A percentile compares a stretch with the other conserved stretches of the same genome.
phyloP scores from a whole-genome alignment of 2,113 vertebrate genomes.

The Tonatia bakeri region DNA sequence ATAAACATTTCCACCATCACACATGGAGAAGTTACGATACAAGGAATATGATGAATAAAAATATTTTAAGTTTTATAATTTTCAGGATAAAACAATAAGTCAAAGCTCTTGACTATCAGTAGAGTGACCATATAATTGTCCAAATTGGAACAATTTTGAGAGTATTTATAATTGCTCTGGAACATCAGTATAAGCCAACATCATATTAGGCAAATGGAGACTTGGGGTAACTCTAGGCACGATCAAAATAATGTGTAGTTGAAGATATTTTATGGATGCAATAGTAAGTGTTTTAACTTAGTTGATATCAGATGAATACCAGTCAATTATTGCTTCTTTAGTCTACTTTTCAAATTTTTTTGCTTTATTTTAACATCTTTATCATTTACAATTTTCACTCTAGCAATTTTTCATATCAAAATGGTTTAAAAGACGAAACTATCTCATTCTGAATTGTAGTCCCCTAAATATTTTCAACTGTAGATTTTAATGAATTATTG shows the following conservation, averaged over 20 bases:
- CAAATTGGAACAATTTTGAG: neutral
- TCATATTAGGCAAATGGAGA: neutral
- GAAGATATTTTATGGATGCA: neutral
- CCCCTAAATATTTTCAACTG: conserved; percentile 7
- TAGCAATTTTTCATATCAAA: neutral
- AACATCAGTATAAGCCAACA: neutral
- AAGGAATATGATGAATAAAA: neutral
- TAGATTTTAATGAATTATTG: neutral
- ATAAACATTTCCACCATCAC: neutral
- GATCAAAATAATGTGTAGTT: neutral
- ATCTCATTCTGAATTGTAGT: neutral
- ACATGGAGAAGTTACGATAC: neutral
- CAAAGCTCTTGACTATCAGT: neutral
- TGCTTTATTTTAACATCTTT: neutral
- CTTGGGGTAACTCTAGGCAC: neutral
- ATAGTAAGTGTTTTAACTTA: neutral
- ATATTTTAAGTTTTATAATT: neutral
- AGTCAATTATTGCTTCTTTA: neutral
- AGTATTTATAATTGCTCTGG: neutral
- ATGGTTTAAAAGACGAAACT: neutral
- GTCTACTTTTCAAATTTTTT: neutral
- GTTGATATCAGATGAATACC: neutral
- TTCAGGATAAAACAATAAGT: neutral
- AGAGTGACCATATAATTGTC: neutral
- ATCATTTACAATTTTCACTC: neutral